Conservation (phyloP, 2,797 vertebrate species). For the Antennarius maculatus region DNA sequence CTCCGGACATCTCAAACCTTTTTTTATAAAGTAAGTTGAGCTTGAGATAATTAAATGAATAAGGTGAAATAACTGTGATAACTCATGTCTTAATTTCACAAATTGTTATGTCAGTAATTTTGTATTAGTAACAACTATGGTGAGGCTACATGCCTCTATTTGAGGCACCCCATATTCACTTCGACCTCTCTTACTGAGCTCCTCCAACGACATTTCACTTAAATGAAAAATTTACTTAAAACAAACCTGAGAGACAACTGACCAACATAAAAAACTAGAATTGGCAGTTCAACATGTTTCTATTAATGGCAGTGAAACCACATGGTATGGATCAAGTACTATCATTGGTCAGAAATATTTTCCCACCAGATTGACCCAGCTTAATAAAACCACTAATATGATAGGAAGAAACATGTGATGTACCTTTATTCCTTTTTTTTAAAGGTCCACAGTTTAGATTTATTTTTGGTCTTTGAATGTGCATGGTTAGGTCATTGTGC, state of each 20-base stretch:
- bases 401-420: not conserved
- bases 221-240: too few relatives aligned
- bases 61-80: not conserved
- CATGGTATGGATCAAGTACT: not conserved
- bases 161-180: too few relatives aligned
- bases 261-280: not conserved
- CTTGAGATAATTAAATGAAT: not conserved
- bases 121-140: too few relatives aligned
- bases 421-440: not conserved
- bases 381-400: not conserved
- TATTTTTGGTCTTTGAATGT: not conserved
- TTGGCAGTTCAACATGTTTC: not conserved
- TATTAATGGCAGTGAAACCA: not conserved
- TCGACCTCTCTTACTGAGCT: too few relatives aligned
- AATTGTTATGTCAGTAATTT: not conserved
- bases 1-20: too few relatives aligned
- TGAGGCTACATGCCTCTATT: too few relatives aligned
- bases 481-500: too few relatives aligned
- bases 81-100: too few relatives aligned
- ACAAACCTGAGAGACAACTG: too few relatives aligned
- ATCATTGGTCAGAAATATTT: slow-evolving; percentile 6
- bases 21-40: too few relatives aligned
- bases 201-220: too few relatives aligned
- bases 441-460: not conserved
- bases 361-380: slow-evolving; percentile 6